phyloP scores from a whole-genome alignment of 2,113 vertebrate species.

The Forbesichthys agassizii region DNA sequence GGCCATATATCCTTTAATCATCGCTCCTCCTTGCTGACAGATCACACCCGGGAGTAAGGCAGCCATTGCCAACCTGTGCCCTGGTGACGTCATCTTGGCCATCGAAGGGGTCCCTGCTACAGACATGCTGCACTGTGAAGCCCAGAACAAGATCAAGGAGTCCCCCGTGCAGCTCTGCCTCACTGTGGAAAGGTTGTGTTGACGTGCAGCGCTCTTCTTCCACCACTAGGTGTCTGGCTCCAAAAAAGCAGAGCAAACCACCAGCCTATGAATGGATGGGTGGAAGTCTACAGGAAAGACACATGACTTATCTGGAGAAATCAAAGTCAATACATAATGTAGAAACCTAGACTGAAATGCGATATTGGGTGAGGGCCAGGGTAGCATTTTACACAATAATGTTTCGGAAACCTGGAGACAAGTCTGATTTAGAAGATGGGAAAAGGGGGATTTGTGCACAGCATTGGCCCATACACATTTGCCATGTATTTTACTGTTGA shows the following conservation, averaged over 20 bases:
- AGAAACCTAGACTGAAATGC: no score
- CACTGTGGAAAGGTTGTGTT: constrained; percentile 87
- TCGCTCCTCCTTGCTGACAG: constrained; percentile 61
- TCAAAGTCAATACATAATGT: no score
- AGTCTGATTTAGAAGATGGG: no score
- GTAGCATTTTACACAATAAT: no score
- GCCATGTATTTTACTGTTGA: no score
- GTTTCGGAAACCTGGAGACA: no score
- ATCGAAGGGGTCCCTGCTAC: constrained; percentile 86
- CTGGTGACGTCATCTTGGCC: constrained; percentile 91
- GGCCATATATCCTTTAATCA: not conserved
- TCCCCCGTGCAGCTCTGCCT: constrained; percentile 82
- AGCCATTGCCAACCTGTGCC: constrained; percentile 84
- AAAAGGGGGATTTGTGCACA: not conserved
- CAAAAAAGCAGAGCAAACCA: not conserved
- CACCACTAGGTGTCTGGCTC: not conserved
- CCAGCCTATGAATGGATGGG: no score
- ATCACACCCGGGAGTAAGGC: constrained; percentile 95
- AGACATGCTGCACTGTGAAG: constrained; percentile 92
- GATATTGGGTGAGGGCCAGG: no score
- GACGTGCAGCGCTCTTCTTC: not conserved
- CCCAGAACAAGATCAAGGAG: constrained; percentile 94
- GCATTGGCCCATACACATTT: not conserved
- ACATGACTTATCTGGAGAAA: no score
- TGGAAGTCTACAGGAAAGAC: no score